phyloP scores from a whole-genome alignment of 2,113 vertebrate genomes.

The Neogobius melanostomus region DNA sequence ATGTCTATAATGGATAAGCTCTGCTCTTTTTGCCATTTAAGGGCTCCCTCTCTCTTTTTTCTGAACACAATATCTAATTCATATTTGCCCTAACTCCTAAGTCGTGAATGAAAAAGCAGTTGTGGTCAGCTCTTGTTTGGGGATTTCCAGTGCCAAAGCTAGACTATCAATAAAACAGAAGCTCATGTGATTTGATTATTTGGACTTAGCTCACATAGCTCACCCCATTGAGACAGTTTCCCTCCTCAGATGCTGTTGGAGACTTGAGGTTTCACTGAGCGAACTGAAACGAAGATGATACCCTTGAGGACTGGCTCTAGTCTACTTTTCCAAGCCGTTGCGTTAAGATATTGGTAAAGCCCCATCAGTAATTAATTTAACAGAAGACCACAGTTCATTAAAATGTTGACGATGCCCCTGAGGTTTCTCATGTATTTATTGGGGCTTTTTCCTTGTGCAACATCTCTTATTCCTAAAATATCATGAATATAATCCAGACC shows the following conservation, averaged over 20 bases:
- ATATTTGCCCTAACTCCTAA: slow-evolving; percentile 38
- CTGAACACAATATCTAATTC: slow-evolving; percentile 20
- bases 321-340: background rate
- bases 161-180: slow-evolving; percentile 36
- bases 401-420: background rate
- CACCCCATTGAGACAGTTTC: slow-evolving; percentile 16
- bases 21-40: background rate
- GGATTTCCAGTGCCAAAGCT: slow-evolving; percentile 55
- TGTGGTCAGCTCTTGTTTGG: slow-evolving; percentile 32
- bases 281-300: too few relatives aligned
- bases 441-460: too few relatives aligned
- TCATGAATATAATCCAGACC: too few relatives aligned
- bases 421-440: too few relatives aligned
- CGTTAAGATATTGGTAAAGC: background rate
- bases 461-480: too few relatives aligned
- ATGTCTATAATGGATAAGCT: background rate
- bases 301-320: background rate
- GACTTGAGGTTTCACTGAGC: background rate
- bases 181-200: slow-evolving; percentile 57
- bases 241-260: slow-evolving; percentile 9
- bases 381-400: background rate
- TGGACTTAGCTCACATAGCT: slow-evolving; percentile 15
- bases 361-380: background rate
- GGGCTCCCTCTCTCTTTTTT: background rate
- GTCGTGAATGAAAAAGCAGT: slow-evolving; percentile 23